Percentiles rank a stretch among this genome's conserved stretches.
phyloP scores from a whole-genome alignment of 2,888 invertebrate species.

The Doris montereyensis region DNA sequence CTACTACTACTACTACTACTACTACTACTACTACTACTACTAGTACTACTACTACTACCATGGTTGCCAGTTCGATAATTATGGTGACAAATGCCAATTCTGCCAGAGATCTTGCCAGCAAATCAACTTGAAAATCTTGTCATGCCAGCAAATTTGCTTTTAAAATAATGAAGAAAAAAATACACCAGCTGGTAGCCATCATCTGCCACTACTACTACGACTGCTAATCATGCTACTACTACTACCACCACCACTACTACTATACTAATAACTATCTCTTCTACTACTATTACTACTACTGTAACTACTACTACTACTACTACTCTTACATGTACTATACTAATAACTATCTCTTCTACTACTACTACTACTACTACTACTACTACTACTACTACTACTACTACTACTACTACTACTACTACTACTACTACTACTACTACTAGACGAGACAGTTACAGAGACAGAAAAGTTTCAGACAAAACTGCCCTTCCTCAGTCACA shows the following conservation, averaged over 20 bases:
- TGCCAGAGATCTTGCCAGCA: no score
- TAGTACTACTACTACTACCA: not conserved
- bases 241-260: no score
- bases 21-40: not conserved
- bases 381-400: slow-evolving; percentile 9
- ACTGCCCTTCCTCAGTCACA: no score
- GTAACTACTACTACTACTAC: slow-evolving; percentile 1
- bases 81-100: no score
- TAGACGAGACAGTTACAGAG: not conserved
- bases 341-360: not conserved
- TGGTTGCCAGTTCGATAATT: no score
- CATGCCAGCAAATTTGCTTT: no score
- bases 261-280: not conserved
- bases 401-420: slow-evolving; percentile 9
- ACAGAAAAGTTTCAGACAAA: no score
- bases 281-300: slow-evolving; percentile 1
- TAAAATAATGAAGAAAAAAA: no score
- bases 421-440: slow-evolving; percentile 2
- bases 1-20: not conserved
- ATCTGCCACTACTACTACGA: not conserved
- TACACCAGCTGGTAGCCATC: no score
- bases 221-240: no score
- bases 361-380: slow-evolving; percentile 9
- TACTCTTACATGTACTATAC: not conserved
- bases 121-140: no score